Evolutionary conservation across 2,888 invertebrate genomes (phyloP), one percentile per base, ranked within the genome.

Genomic region (Plagiodera versicolora): DNA sequence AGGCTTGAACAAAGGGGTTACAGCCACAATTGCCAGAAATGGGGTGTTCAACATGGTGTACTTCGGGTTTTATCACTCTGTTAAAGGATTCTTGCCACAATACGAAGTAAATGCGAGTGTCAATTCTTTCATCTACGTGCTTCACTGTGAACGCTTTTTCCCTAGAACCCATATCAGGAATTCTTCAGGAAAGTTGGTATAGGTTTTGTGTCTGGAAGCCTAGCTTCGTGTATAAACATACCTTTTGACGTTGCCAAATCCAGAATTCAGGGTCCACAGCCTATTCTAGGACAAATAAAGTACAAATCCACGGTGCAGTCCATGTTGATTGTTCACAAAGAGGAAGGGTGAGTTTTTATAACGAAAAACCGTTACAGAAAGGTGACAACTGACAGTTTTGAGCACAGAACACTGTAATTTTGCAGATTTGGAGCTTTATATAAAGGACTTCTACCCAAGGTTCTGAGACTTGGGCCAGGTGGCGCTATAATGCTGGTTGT

Each of bases 231-330:
- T 69, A 82, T 91, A 49, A 97, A 97, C 80, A 96, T 96, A 81
- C 97, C 97, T 5, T 96, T 96, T 79, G 97, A 97, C 78, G 97
- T 97, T 24, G 97, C 94, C 19, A 97, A 97, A 80, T 95, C 94
- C 70, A 85, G 97, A 56, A 97, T 97, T 69, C 97, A 97, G 80
- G 96, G 95, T 0, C 94, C 95, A 0, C 94, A 95, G 77, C 92
- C 92, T 0, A 80, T 83, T 1, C 80, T 85, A 0, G 89, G 89
- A 0, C 72, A 85, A 63, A 85, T 92, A 50, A 93, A 94, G 75
- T 97, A 97, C 75, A 85, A 83, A 32, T 86, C 89, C 18, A 94
- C 94, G 0, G 80, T 91, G 49, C 85, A 85, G 28, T 86, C 95
- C 0, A 86, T 97, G 46, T 73, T 74, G 0, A 81, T 89, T 56